These are phyloP conservation scores for Phenganax subtilis DNA, from an alignment of 92 coral and sea anemone species.

Conservation along the genomic window DNA sequence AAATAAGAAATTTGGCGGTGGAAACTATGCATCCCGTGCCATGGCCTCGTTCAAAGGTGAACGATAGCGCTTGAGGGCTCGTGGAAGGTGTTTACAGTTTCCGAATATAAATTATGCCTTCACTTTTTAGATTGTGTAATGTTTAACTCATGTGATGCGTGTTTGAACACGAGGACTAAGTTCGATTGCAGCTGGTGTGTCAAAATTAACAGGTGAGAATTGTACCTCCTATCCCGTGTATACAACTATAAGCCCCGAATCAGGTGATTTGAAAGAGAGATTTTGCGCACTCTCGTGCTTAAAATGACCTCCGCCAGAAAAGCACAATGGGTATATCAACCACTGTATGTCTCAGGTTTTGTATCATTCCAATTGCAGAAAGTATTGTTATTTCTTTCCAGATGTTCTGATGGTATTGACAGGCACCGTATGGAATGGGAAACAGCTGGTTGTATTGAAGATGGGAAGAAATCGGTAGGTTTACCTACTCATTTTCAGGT, in stretches of 20 bases:
- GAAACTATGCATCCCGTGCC: neutral
- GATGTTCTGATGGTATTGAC: constrained; percentile 84
- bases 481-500: too few relatives aligned
- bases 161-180: constrained; percentile 44
- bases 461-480: constrained; percentile 50
- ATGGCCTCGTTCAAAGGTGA: neutral
- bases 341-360: too few relatives aligned
- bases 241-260: neutral
- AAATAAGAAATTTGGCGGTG: too few relatives aligned
- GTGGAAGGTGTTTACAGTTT: too few relatives aligned
- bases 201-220: constrained; percentile 54
- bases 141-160: constrained; percentile 57
- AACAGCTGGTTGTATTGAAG: constrained; percentile 31
- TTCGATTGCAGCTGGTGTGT: constrained; percentile 75
- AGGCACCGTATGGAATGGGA: constrained; percentile 69
- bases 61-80: too few relatives aligned
- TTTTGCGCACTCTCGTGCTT: neutral
- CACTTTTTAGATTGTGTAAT: constrained; percentile 61
- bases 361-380: too few relatives aligned
- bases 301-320: too few relatives aligned
- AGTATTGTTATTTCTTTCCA: neutral
- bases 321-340: too few relatives aligned
- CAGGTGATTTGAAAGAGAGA: neutral
- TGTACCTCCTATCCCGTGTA: neutral
- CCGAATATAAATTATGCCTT: neutral